Conservation (phyloP, 92 coral and sea anemone species). For the Siderastrea siderea region DNA sequence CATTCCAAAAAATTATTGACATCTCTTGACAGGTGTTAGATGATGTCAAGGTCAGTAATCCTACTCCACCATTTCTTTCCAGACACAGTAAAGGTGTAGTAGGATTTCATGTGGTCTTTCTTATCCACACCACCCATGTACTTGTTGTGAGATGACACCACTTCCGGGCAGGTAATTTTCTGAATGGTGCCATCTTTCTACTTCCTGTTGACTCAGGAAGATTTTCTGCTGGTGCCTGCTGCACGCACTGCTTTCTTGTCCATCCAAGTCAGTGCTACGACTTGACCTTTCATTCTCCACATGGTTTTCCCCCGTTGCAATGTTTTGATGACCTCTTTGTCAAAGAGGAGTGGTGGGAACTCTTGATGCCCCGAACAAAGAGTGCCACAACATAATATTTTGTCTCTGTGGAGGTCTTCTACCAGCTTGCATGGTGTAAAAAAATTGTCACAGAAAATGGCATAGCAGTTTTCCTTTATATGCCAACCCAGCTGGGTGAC, state of each 20-base stretch:
- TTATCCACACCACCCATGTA: slow-evolving; percentile 66
- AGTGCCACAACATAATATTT: slow-evolving; percentile 48
- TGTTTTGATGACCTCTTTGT: not conserved
- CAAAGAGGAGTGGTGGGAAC: slow-evolving; percentile 15
- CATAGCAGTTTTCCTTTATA: slow-evolving; percentile 5
- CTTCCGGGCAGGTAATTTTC: slow-evolving; percentile 5
- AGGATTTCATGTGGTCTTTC: slow-evolving; percentile 67
- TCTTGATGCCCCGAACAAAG: slow-evolving; percentile 16
- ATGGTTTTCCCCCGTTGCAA: not conserved
- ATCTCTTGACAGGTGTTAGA: no score
- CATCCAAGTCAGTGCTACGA: slow-evolving; percentile 6
- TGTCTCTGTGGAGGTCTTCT: slow-evolving; percentile 1
- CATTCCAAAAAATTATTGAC: no score
- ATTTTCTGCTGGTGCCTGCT: not conserved
- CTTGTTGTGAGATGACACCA: slow-evolving; percentile 17
- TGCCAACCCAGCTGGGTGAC: slow-evolving; percentile 11
- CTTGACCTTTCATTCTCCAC: slow-evolving; percentile 17
- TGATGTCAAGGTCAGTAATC: not conserved
- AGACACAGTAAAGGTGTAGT: slow-evolving; percentile 34
- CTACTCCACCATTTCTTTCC: slow-evolving; percentile 63
- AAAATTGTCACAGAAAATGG: slow-evolving; percentile 44
- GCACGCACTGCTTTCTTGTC: slow-evolving; percentile 14
- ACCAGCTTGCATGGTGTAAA: slow-evolving; percentile 25
- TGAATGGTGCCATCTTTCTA: slow-evolving; percentile 28
- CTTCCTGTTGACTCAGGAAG: slow-evolving; percentile 20